These are phyloP conservation scores for Microchrysa polita DNA, from an alignment of 2,888 invertebrate genomes.

Conservation along the genomic window DNA sequence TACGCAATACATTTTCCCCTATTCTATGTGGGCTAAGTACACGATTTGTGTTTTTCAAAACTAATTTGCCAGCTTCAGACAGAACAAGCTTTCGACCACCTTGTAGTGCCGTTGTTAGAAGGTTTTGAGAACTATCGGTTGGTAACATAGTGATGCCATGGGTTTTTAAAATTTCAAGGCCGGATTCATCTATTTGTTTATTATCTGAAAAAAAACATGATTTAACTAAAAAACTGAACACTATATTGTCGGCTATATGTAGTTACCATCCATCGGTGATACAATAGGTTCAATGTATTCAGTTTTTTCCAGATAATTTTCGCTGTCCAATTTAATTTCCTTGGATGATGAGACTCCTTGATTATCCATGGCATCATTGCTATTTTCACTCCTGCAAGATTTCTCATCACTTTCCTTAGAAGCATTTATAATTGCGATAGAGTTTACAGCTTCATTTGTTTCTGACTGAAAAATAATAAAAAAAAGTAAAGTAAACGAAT, in stretches of 20 bases:
- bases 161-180: slow-evolving; percentile 76
- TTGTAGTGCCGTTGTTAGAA: slow-evolving; percentile 82
- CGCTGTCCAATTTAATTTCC: neutral
- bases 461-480: slow-evolving; percentile 60
- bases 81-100: slow-evolving; percentile 86
- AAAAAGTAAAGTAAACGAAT: too few species aligned
- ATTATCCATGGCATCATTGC: neutral
- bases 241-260: too few species aligned
- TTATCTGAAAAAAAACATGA: slow-evolving; percentile 54
- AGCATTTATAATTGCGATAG: slow-evolving; percentile 52
- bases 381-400: neutral
- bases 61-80: slow-evolving; percentile 83
- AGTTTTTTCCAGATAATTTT: neutral
- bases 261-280: slow-evolving; percentile 42
- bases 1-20: neutral
- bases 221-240: too few species aligned
- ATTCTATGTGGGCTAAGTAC: neutral
- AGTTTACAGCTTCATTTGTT: slow-evolving; percentile 62
- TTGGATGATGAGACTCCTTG: neutral
- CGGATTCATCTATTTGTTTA: slow-evolving; percentile 57
- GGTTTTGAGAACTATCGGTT: slow-evolving; percentile 75
- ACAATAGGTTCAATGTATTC: slow-evolving; percentile 48
- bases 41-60: slow-evolving; percentile 68
- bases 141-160: slow-evolving; percentile 90
- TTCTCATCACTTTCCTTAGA: neutral